phyloP scores from a whole-genome alignment of 2,888 invertebrate genomes.

The Oasisia sp. region DNA sequence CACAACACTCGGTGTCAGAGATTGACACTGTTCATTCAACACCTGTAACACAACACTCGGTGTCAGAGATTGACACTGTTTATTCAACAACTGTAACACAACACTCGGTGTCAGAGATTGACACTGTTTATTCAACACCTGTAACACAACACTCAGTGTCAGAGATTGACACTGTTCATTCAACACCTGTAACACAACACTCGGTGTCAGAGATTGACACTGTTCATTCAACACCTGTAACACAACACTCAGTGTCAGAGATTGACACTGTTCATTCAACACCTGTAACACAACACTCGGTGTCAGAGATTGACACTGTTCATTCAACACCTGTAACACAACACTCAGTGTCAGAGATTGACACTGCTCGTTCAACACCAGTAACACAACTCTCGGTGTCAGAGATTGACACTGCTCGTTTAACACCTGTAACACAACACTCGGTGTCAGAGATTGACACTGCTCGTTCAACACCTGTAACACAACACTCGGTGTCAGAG shows the following conservation, averaged over 20 bases:
- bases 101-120: slow-evolving; percentile 66
- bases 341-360: too few species aligned
- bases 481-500: slow-evolving; percentile 61
- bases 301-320: too few species aligned
- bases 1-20: not conserved
- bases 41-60: not conserved
- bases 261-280: not conserved
- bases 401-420: slow-evolving; percentile 69
- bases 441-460: not conserved
- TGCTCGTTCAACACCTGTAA: not conserved
- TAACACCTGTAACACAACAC: slow-evolving; percentile 65
- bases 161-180: not conserved
- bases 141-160: slow-evolving; percentile 36
- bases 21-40: not conserved
- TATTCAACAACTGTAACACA: slow-evolving; percentile 65
- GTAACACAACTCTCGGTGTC: slow-evolving; percentile 73
- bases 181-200: not conserved
- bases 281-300: not conserved
- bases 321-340: slow-evolving; percentile 67
- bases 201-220: slow-evolving; percentile 66
- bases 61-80: slow-evolving; percentile 70
- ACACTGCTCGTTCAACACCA: slow-evolving; percentile 55
- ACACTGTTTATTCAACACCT: slow-evolving; percentile 69
- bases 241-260: not conserved
- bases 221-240: slow-evolving; percentile 72